Evolutionary conservation across 2,888 invertebrate genomes (phyloP), one percentile per base, ranked within the genome.

Genomic region (Orthonevra nobilis): DNA sequence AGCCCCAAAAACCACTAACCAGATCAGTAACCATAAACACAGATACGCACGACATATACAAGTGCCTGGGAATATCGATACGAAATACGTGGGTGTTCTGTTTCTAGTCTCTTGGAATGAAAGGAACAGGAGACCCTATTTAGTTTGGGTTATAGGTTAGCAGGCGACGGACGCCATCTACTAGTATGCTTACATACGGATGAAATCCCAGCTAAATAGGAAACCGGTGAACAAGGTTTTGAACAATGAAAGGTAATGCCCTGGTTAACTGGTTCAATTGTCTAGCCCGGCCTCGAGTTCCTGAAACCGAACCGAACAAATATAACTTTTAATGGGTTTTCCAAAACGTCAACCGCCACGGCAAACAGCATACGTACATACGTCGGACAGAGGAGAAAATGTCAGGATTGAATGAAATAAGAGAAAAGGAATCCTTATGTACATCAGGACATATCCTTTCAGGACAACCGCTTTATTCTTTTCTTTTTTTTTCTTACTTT

Each of bases 191-290:
- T 4, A 23, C 26, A 54, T 10, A 17, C 14, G 32, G 19, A 56
- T 63, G 36, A 70, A 56, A 48, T 58, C 38, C 44, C 26, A 52
- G 28, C 54, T 40, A 69, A 75, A 75, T 38, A 64, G 77, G 50
- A 66, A 66, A 42, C 64, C 44, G 10, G 40, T n/a, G 60, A 40
- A 79, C 79, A 79, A 61, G 66, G 73, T 61, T n/a, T 61, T 36
- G 61, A 73, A 73, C 73, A 72, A 73, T 66, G 68, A 68, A 48
- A 66, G 61, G 66, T 73, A 79, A 79, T 68, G 61, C 79, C 54
- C 60, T 79, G 66, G 79, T 72, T 79, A 79, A 79, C 79, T 79
- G 79, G 79, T 79, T 66, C 79, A 79, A 79, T 79, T 79, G 79
- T 79, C 73, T 73, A 60, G 66, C 52, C 58, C 58, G 70, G 42